Base-by-base conservation (phyloP, 2,797 vertebrate genomes). In the Oceanodroma leucorhoa region DNA sequence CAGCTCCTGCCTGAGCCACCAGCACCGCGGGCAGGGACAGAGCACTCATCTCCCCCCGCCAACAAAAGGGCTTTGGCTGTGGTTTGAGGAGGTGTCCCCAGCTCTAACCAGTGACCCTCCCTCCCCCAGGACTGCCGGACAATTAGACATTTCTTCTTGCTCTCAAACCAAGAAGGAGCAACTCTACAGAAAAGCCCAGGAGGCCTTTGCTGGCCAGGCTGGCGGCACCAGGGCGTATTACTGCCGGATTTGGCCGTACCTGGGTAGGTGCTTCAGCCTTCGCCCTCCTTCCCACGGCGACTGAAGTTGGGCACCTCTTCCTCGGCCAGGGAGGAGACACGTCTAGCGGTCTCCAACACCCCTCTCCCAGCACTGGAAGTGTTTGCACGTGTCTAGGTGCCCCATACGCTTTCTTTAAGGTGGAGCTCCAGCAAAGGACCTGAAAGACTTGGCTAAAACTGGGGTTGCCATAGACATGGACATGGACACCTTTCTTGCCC, bases 401-500 rank as follows among this genome's bases (percentile, higher is more conserved):
- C 24, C 62, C 32, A 0, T 23, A 4, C 0, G 1, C 64, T 88
- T 70, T 92, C 73, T 93, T 87, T n/a, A 71, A 98, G 98, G 97
- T 12, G 98, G 98, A 15, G 98, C 97, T 76, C 93, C 96, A 2
- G 91, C 41, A 22, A 70, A 96, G 27, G 98, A 98, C 34, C 95
- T 98, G 77, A 94, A 79, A 41, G 45, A 40, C 3, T 48, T 98
- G 94, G 96, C 94, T 12, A 45, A 61, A 26, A 36, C 90, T 4
- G 82, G 93, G 0, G 9, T 89, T 61, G 75, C 92, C 76, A 95
- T 98, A 95, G 95, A 98, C 50, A 97, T 98, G 97, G 97, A 98
- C n/a, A 84, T 97, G 1, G 61, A 76, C 54, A 98, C 97, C 4
- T 98, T 98, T 54, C 96, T 96, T 2, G 3, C 79, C 86, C 96